A percentile compares a stretch with the other conserved stretches of the same genome.
These are phyloP conservation scores for Tribolium freemani DNA, from an alignment of 2,888 invertebrate genomes.

Conservation along the genomic window DNA sequence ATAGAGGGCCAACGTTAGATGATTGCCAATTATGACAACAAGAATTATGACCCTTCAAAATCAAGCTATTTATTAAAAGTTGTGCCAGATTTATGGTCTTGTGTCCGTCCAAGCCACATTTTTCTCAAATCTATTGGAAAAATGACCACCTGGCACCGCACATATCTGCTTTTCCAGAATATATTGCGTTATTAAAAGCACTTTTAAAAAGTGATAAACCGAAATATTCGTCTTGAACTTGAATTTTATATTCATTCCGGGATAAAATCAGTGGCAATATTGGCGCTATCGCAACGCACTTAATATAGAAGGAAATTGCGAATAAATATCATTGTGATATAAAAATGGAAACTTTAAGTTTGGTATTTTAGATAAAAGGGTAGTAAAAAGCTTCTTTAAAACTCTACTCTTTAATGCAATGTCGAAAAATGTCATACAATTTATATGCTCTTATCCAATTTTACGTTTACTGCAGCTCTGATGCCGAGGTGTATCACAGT, in stretches of 20 bases:
- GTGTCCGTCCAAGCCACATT: conserved; percentile 2
- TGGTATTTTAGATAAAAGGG: neutral
- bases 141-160: neutral
- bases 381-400: neutral
- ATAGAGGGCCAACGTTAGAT: conserved; percentile 19
- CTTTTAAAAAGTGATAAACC: neutral
- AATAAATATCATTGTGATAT: too few species aligned
- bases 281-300: too few species aligned
- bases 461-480: neutral
- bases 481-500: neutral
- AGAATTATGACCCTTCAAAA: conserved; percentile 49
- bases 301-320: too few species aligned
- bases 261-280: too few species aligned
- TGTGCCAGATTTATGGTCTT: conserved; percentile 15
- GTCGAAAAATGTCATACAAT: neutral
- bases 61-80: conserved; percentile 47
- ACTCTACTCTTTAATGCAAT: neutral
- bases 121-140: conserved; percentile 2
- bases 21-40: conserved; percentile 49
- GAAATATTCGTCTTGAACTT: neutral
- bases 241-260: too few species aligned
- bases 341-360: neutral
- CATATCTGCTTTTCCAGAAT: neutral
- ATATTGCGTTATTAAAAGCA: neutral
- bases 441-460: neutral